phyloP scores from a whole-genome alignment of 2,797 vertebrate species.

The Crax fasciolata region DNA sequence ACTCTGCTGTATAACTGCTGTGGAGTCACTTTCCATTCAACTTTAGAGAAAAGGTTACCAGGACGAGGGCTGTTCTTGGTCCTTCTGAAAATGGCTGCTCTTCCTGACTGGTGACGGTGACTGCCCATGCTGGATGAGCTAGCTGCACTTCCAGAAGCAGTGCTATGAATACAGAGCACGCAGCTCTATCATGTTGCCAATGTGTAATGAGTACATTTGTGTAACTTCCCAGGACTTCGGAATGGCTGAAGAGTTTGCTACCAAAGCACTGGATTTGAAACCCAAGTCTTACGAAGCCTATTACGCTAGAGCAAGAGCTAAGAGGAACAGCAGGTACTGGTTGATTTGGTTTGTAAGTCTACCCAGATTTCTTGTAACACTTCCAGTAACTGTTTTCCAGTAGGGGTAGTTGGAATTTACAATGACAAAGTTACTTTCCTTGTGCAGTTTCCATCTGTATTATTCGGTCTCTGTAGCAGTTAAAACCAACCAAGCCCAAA shows the following conservation, averaged over 20 bases:
- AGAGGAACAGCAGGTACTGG: conserved; percentile 96
- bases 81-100: neutral
- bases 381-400: neutral
- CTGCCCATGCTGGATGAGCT: neutral
- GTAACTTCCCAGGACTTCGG: conserved; percentile 91
- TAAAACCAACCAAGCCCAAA: neutral
- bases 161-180: rapidly evolving
- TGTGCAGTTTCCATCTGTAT: neutral
- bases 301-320: conserved; percentile 97
- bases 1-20: neutral
- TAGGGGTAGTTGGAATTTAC: neutral
- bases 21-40: neutral
- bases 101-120: neutral
- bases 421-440: neutral
- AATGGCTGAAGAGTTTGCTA: conserved; percentile 98
- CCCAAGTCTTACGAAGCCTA: conserved; percentile 97
- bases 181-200: rapidly evolving
- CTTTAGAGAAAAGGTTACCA: neutral
- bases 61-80: neutral
- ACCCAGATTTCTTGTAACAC: neutral
- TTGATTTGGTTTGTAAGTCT: neutral
- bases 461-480: neutral
- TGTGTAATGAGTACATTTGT: rapidly evolving
- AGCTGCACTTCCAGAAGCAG: neutral
- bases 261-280: conserved; percentile 97